phyloP scores from a whole-genome alignment of 37 sponge, comb jelly and placozoan genomes.

The Tethya wilhelma region DNA sequence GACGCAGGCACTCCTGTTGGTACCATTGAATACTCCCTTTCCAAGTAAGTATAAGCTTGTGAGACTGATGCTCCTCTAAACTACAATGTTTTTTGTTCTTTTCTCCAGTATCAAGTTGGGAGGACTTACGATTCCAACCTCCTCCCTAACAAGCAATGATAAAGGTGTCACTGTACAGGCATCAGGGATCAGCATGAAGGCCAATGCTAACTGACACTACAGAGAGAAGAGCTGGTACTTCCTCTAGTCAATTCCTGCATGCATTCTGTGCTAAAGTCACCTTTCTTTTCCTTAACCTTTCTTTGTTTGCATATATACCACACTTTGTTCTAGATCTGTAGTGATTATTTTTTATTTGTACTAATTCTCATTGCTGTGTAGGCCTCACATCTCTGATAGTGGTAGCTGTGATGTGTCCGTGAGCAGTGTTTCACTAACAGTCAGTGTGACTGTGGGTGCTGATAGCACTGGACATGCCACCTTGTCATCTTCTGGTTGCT shows the following conservation, averaged over 20 bases:
- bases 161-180: conserved; percentile 66
- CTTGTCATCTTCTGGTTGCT: conserved; percentile 63
- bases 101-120: conserved; percentile 69
- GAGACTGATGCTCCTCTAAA: no score
- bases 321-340: no score
- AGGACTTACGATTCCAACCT: conserved; percentile 67
- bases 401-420: conserved; percentile 70
- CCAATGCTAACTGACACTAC: conserved; percentile 86
- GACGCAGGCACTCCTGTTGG: conserved; percentile 71
- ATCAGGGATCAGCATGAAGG: conserved; percentile 56
- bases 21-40: conserved; percentile 52
- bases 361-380: conserved; percentile 25
- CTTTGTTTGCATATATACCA: no score
- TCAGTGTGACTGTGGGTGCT: conserved; percentile 47
- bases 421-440: conserved; percentile 49
- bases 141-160: conserved; percentile 54
- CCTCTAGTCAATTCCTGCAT: no score
- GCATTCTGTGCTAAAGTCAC: no score
- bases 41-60: conserved; percentile 53
- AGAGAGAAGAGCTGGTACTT: conserved; percentile 66
- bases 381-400: conserved; percentile 77
- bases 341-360: no score
- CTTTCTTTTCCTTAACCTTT: no score
- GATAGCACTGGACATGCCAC: conserved; percentile 80
- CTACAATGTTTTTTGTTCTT: no score